Base-by-base conservation (phyloP, 2,888 invertebrate species). In the Odontomyia ornata region DNA sequence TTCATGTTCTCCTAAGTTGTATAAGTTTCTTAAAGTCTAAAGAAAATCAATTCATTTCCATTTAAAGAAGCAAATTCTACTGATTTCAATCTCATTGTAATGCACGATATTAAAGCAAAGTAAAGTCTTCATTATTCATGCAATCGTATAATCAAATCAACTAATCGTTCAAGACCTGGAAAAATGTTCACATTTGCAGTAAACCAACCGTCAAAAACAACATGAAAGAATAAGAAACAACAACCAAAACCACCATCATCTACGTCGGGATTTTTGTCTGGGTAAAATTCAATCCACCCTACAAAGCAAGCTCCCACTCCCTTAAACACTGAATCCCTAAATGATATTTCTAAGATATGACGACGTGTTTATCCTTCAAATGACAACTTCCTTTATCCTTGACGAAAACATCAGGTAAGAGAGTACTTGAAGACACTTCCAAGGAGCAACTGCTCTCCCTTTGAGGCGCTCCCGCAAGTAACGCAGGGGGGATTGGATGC, bases 301-400 rank as follows among this genome's bases (percentile, higher is more conserved):
- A 52, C 52, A 52, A 52, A 52, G 52, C 52, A 52, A 52, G 15
- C 52, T 9, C 3, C 52, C 52, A 4, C 52, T 9, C 52, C n/a
- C 13, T 52, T 15, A 2, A 4, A 18, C 13, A 36, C 3, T 5
- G 13, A 52, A 52, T 52, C 52, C 30, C 15, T 30, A 69, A 47
- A 47, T 25, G 47, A 75, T 69, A 73, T 65, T 67, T 77, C 73
- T 75, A 65, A 77, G 76, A 77, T 76, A 78, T 75, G 76, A 78
- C 75, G 78, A 78, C 71, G 77, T 78, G 78, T 78, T 78, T 78
- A 78, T 78, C 77, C 77, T 60, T 77, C 30, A 52, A 77, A 78
- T 78, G 78, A 77, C 77, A 78, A 64, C 78, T 77, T 78, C 76
- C 62, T 65, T 47, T 71, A 71, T 78, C 57, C 78, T 78, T 75